Conservation (phyloP, 2,113 vertebrate species). For the Charadrius vociferus region DNA sequence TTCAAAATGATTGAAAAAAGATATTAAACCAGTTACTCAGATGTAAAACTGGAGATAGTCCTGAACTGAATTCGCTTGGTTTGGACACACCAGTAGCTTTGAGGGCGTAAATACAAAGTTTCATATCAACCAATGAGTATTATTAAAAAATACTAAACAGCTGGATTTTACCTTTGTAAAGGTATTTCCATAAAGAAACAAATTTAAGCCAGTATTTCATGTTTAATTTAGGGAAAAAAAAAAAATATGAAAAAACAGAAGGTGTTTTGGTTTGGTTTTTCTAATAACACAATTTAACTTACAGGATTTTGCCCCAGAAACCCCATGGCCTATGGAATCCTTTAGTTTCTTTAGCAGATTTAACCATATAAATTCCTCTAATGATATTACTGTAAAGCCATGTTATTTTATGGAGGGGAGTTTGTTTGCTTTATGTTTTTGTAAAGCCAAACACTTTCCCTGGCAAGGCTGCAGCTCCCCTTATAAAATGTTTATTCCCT, state of each 20-base stretch:
- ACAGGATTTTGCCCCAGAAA: background rate
- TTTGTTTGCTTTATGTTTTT: background rate
- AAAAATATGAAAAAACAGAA: background rate
- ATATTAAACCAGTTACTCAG: background rate
- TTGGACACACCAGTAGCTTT: background rate
- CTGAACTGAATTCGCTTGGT: background rate
- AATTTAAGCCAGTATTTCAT: background rate
- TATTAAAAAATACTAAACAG: background rate
- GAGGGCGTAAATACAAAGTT: background rate
- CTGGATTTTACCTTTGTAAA: background rate
- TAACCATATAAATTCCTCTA: background rate
- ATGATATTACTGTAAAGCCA: background rate
- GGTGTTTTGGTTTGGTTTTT: background rate
- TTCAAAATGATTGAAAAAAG: background rate
- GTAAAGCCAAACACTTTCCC: background rate
- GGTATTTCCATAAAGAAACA: background rate
- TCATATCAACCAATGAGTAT: background rate
- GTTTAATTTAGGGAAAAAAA: background rate
- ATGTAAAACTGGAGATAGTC: background rate
- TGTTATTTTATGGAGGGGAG: background rate
- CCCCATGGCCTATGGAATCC: background rate
- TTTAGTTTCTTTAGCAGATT: background rate
- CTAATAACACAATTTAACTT: background rate
- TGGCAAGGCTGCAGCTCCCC: background rate
- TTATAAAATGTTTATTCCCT: slow-evolving; percentile 27